A percentile compares a stretch with the other conserved stretches of the same genome.
Conservation (phyloP, 2,113 vertebrate genomes). For the Xiphophorus hellerii region DNA sequence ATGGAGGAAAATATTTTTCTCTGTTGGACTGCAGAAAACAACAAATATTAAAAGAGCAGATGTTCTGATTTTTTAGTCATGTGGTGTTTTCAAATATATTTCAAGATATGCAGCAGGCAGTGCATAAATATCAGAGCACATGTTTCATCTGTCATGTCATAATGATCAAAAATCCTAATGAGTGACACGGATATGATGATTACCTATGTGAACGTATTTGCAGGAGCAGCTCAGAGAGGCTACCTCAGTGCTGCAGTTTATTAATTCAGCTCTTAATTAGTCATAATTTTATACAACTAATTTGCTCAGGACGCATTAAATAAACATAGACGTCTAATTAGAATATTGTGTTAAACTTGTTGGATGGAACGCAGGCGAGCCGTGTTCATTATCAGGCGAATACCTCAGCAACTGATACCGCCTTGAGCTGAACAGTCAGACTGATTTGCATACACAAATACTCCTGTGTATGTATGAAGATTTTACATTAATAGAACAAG, state of each 20-base stretch:
- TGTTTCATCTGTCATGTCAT: constrained; percentile 68
- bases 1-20: neutral
- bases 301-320: constrained; percentile 80
- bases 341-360: constrained; percentile 76
- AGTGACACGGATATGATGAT: constrained; percentile 74
- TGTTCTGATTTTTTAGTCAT: constrained; percentile 21
- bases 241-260: constrained; percentile 60
- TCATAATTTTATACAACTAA: constrained; percentile 81
- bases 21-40: neutral
- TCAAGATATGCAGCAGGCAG: constrained; percentile 57
- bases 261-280: constrained; percentile 80
- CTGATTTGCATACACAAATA: constrained; percentile 65
- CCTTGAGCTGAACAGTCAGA: constrained; percentile 42
- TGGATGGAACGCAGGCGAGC: constrained; percentile 46
- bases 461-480: constrained; percentile 21
- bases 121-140: constrained; percentile 49
- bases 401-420: constrained; percentile 61
- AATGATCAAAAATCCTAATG: constrained; percentile 73
- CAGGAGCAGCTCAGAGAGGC: constrained; percentile 55
- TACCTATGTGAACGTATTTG: constrained; percentile 68
- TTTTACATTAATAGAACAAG: constrained; percentile 7
- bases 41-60: neutral
- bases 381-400: constrained; percentile 65
- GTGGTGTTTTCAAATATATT: constrained; percentile 36
- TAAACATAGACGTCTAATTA: constrained; percentile 81